These are phyloP conservation scores for Mycetomoellerius zeteki DNA, from an alignment of 1,140 invertebrate genomes.

Conservation along the genomic window DNA sequence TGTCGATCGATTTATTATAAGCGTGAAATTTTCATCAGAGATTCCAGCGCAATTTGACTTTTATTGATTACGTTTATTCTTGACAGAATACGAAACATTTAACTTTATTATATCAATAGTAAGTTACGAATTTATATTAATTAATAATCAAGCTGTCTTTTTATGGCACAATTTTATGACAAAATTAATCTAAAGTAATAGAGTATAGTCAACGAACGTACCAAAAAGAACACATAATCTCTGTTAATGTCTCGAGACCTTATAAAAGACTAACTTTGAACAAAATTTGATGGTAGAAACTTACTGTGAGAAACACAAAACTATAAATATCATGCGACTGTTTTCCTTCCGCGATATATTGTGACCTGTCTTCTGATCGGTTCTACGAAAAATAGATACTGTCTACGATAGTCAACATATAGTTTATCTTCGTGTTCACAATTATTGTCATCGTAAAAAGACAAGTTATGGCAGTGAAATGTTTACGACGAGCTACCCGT, in stretches of 20 bases:
- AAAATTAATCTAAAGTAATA: background rate
- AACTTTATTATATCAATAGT: background rate
- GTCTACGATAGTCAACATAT: background rate
- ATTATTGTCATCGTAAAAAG: constrained; percentile 31
- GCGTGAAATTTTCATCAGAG: background rate
- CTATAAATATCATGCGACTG: constrained; percentile 31
- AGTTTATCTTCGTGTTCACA: background rate
- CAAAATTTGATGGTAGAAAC: background rate
- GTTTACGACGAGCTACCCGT: constrained; percentile 30
- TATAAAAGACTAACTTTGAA: constrained; percentile 15
- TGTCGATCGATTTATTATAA: background rate
- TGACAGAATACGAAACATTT: background rate
- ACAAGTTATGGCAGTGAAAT: background rate
- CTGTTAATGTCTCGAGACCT: background rate
- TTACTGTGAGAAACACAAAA: constrained; percentile 2
- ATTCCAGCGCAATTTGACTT: background rate
- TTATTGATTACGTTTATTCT: background rate
- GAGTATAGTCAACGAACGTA: background rate
- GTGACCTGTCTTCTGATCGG: constrained; percentile 1
- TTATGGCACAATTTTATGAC: background rate
- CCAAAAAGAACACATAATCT: background rate
- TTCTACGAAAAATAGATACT: background rate
- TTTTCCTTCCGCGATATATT: constrained; percentile 1
- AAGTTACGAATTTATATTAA: background rate
- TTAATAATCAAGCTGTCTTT: background rate